Base-by-base conservation (phyloP, 2,797 vertebrate genomes). In the Microchirus variegatus region DNA sequence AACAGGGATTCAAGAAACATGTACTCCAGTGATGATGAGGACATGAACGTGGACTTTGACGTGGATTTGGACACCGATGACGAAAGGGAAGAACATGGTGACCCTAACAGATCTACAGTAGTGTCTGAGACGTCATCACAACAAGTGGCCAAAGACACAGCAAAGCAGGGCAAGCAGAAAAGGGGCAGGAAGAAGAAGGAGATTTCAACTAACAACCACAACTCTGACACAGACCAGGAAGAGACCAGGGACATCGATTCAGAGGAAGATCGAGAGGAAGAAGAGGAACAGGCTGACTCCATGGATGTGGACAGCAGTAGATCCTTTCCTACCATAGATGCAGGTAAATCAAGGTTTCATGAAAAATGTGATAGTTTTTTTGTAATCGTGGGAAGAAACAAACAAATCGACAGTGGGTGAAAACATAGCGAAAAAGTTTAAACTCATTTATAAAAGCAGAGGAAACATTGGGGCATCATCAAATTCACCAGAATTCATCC, bases 11-110 rank as follows among this genome's bases (percentile, higher is more conserved):
- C 18, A 8, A 5, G 65, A 12, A 51, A 35, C n/a, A 15, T 69
- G 8, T 44, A 9, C 10, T 79, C 73, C 1, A 75, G 77, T 3
- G 75, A 82, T 0, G 46, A 64, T 0, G 56, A 47, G 2, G 68
- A 76, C 59, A 73, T 81, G 77, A 48, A 81, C 6, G 69, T 81
- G 41, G 74, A 85, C 48, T 82, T 84, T 10, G 55, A 79, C 54
- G 47, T 74, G 1, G 65, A 80, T 51, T 10, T 64, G 0, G 67
- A 83, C 45, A 67, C 53, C 0, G 71, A 78, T 7, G 72, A 62
- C 0, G 76, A 61, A 4, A 26, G 22, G 2, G 11, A 43, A 10
- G 47, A 11, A 22, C 35, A 48, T 0, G 17, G 6, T 5, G 0
- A 49, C 16, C 22, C 26, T 0, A 26, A 11, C 0, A 17, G 13